A percentile compares a stretch with the other conserved stretches of the same genome.
phyloP scores from a whole-genome alignment of 2,113 vertebrate genomes.

The Columba livia region DNA sequence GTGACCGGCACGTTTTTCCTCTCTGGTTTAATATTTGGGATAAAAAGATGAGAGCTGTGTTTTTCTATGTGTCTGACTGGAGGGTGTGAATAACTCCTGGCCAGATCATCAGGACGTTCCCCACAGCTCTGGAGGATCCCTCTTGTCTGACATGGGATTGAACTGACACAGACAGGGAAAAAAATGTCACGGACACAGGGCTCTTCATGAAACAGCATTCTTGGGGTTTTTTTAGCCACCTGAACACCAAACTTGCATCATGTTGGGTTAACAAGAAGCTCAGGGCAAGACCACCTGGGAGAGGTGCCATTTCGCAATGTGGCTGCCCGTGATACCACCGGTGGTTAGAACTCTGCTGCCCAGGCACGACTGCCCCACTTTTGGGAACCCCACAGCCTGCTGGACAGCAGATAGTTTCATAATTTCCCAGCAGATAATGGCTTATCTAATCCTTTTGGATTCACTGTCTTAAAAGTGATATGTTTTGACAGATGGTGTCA shows the following conservation, averaged over 20 bases:
- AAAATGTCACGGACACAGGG: accelerated
- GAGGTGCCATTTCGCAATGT: accelerated
- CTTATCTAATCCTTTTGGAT: background rate
- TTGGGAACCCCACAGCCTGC: background rate
- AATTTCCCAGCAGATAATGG: background rate
- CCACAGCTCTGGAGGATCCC: background rate
- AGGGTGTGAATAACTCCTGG: background rate
- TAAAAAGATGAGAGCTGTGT: background rate
- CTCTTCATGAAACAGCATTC: background rate
- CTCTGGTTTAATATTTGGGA: background rate
- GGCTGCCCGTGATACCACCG: background rate
- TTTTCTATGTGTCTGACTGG: background rate
- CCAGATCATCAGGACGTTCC: accelerated
- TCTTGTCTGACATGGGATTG: background rate
- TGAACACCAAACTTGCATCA: background rate
- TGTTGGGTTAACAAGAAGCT: background rate
- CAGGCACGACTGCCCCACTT: background rate
- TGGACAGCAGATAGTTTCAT: background rate
- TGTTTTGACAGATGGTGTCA: background rate
- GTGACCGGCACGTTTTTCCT: background rate
- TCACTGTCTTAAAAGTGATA: background rate
- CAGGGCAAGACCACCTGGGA: background rate
- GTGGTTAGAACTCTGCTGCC: background rate
- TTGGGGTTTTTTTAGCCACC: accelerated
- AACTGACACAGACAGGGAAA: accelerated